Evolutionary conservation across 2,113 vertebrate genomes (phyloP).

Genomic region (Desmodus rotundus): DNA sequence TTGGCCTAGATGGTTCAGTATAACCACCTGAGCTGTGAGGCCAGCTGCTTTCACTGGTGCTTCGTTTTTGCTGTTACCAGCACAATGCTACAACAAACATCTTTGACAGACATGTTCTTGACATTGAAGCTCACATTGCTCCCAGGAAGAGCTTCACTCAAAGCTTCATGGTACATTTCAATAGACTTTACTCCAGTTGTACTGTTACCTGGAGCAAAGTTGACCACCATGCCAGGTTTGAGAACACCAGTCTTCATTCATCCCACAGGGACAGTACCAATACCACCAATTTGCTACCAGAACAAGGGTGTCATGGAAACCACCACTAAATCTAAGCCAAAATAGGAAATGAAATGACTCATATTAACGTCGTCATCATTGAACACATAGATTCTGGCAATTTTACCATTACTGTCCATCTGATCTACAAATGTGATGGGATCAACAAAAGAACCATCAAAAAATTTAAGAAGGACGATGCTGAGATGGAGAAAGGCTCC

Average conservation of each 20-base stretch:
- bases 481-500: not conserved
- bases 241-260: not conserved
- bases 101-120: not conserved
- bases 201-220: not conserved
- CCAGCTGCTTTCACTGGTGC: not conserved
- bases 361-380: not conserved
- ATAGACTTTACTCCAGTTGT: not conserved
- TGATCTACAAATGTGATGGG: not conserved
- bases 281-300: not conserved
- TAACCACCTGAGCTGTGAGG: not conserved
- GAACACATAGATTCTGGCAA: not conserved
- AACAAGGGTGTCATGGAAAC: not conserved
- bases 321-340: not conserved
- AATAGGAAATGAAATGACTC: not conserved
- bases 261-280: not conserved
- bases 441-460: not conserved
- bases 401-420: not conserved
- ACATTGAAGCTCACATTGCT: not conserved
- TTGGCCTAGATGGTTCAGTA: not conserved
- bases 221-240: not conserved
- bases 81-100: not conserved
- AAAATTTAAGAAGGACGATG: not conserved
- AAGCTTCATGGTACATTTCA: not conserved
- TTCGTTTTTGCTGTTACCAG: not conserved
- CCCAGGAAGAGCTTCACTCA: not conserved